Percentiles rank a stretch among this genome's conserved stretches.
phyloP scores from a whole-genome alignment of 2,797 vertebrate species.

The Poliocrania exsul region DNA sequence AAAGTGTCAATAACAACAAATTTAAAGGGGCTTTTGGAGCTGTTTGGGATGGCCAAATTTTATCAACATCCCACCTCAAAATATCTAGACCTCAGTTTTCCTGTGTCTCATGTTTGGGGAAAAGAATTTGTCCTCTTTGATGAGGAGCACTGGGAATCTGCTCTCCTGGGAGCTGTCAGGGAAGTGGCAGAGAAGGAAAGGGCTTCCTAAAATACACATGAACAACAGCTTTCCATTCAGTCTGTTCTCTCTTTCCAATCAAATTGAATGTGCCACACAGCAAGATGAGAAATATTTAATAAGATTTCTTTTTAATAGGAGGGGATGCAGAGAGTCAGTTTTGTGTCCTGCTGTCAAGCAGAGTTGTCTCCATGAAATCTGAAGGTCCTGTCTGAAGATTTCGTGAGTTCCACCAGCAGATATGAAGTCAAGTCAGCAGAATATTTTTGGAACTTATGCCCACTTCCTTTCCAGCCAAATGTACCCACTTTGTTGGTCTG shows the following conservation, averaged over 20 bases:
- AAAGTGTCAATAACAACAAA: not conserved
- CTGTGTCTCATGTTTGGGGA: not conserved
- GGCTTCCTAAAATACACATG: not conserved
- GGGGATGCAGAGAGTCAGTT: not conserved
- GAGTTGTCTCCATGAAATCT: not conserved
- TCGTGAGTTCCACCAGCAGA: not conserved
- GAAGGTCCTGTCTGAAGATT: not conserved
- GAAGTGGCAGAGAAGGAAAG: not conserved
- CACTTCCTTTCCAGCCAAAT: not conserved
- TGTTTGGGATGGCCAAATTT: not conserved
- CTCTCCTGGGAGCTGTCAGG: not conserved
- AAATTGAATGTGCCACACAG: not conserved
- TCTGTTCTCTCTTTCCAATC: not conserved
- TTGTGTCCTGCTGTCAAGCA: not conserved
- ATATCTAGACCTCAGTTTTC: not conserved
- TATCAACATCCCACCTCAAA: not conserved
- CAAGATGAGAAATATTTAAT: not conserved
- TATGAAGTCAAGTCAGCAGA: not conserved
- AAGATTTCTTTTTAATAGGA: not conserved
- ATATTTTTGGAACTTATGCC: not conserved
- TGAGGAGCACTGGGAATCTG: rapidly evolving
- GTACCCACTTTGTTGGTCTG: not conserved
- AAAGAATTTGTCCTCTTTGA: not conserved
- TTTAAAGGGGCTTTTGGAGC: not conserved
- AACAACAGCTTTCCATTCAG: not conserved